Conservation (phyloP, 1,140 invertebrate species). For the Aphis gossypii region DNA sequence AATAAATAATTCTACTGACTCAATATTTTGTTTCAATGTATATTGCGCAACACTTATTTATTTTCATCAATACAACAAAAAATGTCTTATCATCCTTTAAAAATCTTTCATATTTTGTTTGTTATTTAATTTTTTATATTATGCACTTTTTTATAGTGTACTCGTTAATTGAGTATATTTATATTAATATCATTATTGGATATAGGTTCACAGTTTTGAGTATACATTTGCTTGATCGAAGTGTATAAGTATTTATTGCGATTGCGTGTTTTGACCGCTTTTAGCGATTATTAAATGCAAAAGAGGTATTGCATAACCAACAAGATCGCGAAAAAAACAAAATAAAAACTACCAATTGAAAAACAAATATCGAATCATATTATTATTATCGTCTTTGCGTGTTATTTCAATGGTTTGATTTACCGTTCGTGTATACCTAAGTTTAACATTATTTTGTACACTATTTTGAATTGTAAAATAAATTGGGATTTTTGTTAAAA, state of each 20-base stretch:
- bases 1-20: neutral
- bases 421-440: neutral
- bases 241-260: neutral
- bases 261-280: neutral
- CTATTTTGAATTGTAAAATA: neutral
- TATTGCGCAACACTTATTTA: neutral
- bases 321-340: neutral
- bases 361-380: neutral
- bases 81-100: neutral
- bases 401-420: neutral
- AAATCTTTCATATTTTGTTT: neutral
- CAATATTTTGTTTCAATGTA: neutral
- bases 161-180: neutral
- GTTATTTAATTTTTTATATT: neutral
- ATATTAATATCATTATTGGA: neutral
- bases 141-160: neutral
- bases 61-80: neutral
- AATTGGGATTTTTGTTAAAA: neutral
- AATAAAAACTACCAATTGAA: neutral
- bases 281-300: neutral
- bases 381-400: neutral
- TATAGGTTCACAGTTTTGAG: neutral
- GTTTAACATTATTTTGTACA: neutral
- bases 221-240: neutral
- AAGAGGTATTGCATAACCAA: neutral